Evolutionary conservation across 1,140 invertebrate genomes (phyloP).

Genomic region (Drosophila grimshawi): DNA sequence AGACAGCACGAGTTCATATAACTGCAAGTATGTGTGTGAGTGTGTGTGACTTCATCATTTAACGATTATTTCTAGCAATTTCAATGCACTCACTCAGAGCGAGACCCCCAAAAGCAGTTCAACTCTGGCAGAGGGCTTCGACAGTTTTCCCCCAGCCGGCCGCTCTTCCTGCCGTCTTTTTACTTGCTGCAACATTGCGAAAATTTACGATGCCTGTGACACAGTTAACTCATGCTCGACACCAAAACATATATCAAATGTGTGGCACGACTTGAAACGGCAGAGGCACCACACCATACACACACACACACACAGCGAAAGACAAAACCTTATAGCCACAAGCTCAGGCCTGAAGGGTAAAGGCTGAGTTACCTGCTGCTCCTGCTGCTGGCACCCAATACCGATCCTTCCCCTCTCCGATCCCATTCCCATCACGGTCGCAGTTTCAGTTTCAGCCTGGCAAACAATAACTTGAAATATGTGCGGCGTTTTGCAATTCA

Average conservation of each 20-base stretch:
- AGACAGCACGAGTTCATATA: slow-evolving; percentile 55
- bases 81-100: slow-evolving; percentile 65
- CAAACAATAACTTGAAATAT: slow-evolving; percentile 83
- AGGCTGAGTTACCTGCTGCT: slow-evolving; percentile 48
- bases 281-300: slow-evolving; percentile 2
- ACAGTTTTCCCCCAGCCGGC: too few relatives aligned
- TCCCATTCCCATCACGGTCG: neutral
- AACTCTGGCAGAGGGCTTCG: too few relatives aligned
- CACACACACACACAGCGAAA: neutral
- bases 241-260: slow-evolving; percentile 83
- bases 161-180: neutral
- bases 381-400: slow-evolving; percentile 7
- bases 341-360: slow-evolving; percentile 40
- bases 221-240: slow-evolving; percentile 83
- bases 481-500: slow-evolving; percentile 83
- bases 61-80: slow-evolving; percentile 83
- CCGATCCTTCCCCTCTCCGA: neutral
- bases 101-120: neutral
- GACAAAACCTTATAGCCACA: slow-evolving; percentile 25
- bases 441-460: slow-evolving; percentile 42
- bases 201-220: slow-evolving; percentile 83
- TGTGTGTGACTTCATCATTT: slow-evolving; percentile 72
- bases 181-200: slow-evolving; percentile 61
- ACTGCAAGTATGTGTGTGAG: slow-evolving; percentile 10
- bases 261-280: slow-evolving; percentile 79